Evolutionary conservation across 2,113 vertebrate genomes (phyloP), one percentile per base, ranked within the genome.

Genomic region (Mus pahari): DNA sequence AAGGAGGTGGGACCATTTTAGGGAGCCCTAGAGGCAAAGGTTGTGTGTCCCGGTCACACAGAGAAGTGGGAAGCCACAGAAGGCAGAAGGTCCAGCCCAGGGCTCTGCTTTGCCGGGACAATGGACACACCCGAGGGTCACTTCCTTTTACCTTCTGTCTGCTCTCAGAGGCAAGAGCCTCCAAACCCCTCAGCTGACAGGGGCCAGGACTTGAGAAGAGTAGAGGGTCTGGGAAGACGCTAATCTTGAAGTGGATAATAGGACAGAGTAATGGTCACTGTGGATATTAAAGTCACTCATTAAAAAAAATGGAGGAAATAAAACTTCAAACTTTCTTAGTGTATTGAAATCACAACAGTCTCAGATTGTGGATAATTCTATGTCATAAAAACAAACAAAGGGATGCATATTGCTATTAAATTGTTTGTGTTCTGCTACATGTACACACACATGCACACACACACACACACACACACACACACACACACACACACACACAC

Each of bases 301-400:
- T 33, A 9, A 33, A 55, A 95, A 73, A 74, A n/a, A 39, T 1
- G 71, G 33, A 71, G 6, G 2, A 39, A 33, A 92, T 26, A 82
- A 86, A 19, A 16, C 71, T 66, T 73, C 26, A 33, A 45, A 82
- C 62, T 94, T 95, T 92, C 68, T 92, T 68, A 81, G 81, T 36
- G 79, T 90, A 70, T 86, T 95, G 62, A 92, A 91, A 75, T 60
- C 86, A 58, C 86, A 92, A 53, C 17, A 60, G 81, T 58, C 17
- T 88, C 39, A 6, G 33, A 53, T 14, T 73, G 24, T 77, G 73
- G 36, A 62, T 86, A 60, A 94, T 78, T 36, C 79, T 71, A 55
- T 39, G 11, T 28, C 75, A 45, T 60, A 87, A 94, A 86, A 68
- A 39, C 70, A 92, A 95, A 94, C 75, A 93, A 78, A 94, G 14